A percentile compares a stretch with the other conserved stretches of the same genome.
Evolutionary conservation across 2,888 invertebrate species (phyloP).

Genomic region (Pachydiplax longipennis): DNA sequence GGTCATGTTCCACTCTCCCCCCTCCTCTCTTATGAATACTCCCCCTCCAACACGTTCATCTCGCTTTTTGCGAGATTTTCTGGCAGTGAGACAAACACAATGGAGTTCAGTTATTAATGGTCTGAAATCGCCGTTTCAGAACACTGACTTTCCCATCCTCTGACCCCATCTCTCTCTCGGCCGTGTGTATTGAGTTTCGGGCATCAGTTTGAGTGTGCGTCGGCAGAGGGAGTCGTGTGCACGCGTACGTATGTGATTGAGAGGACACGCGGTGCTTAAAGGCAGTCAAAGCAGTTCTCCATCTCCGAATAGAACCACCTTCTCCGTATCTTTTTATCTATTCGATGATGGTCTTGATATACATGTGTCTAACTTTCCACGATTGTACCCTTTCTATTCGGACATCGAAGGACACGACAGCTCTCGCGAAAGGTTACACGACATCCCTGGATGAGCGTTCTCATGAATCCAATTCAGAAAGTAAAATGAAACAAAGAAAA

Average conservation of each 20-base stretch:
- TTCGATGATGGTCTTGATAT: too few relatives aligned
- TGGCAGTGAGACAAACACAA: conserved; percentile 14
- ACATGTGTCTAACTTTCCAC: too few relatives aligned
- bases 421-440: too few relatives aligned
- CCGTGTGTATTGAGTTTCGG: background rate
- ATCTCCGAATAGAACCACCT: too few relatives aligned
- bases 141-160: background rate
- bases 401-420: too few relatives aligned
- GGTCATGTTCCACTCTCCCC: background rate
- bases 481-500: too few relatives aligned
- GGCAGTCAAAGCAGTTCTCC: too few relatives aligned
- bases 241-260: background rate
- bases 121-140: conserved; percentile 6
- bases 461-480: too few relatives aligned
- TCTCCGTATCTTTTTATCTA: too few relatives aligned
- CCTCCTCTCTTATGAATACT: background rate
- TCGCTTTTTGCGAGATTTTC: conserved; percentile 16
- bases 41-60: background rate
- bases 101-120: background rate
- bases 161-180: background rate
- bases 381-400: too few relatives aligned
- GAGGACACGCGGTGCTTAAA: background rate
- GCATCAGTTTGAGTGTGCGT: background rate
- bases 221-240: background rate
- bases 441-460: too few relatives aligned